Conservation (phyloP, 2,888 invertebrate genomes). For the Thereva unica region DNA sequence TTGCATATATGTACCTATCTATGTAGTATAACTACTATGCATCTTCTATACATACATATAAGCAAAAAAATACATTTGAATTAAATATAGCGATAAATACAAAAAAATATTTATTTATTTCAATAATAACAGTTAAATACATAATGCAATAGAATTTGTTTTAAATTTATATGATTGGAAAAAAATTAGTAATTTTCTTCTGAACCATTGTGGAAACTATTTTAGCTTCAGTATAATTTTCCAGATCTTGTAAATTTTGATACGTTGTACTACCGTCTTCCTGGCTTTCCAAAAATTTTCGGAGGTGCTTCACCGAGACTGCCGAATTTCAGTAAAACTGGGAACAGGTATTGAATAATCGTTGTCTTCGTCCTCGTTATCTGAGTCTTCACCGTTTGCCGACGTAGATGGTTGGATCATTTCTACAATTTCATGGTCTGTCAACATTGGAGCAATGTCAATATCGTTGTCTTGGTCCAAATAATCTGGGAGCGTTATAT, state of each 20-base stretch:
- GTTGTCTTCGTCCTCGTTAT: background rate
- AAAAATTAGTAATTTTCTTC: background rate
- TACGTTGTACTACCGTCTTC: background rate
- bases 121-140: too few species aligned
- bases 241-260: background rate
- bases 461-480: conserved; percentile 3
- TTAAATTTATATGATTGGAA: background rate
- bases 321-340: background rate
- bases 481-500: background rate
- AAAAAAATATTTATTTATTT: too few species aligned
- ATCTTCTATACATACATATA: too few species aligned
- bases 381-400: background rate
- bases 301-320: background rate
- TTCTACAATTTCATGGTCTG: conserved; percentile 11
- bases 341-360: background rate
- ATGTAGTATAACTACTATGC: too few species aligned
- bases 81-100: too few species aligned
- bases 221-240: conserved; percentile 4
- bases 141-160: too few species aligned
- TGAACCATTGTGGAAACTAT: background rate
- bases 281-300: background rate
- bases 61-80: too few species aligned
- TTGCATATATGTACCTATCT: too few species aligned
- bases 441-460: conserved; percentile 8
- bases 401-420: background rate